phyloP scores from a whole-genome alignment of 2,113 vertebrate species.

The Lutjanus erythropterus region DNA sequence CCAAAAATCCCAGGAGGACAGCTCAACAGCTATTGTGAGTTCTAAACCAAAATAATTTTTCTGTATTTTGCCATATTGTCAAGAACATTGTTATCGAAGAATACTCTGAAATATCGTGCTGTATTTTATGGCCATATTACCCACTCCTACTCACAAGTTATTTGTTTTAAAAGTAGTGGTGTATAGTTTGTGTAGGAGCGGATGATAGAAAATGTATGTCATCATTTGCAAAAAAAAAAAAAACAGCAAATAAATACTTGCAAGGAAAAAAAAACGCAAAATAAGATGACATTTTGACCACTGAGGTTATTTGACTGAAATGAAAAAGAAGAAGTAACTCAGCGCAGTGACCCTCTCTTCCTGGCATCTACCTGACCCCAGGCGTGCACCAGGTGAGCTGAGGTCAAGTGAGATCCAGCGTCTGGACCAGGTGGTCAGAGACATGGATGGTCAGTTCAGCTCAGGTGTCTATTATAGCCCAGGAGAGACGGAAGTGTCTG shows the following conservation, averaged over 20 bases:
- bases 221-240: neutral
- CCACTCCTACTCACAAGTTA: too few species aligned
- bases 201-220: neutral
- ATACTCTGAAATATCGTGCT: too few species aligned
- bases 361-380: slow-evolving; percentile 51
- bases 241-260: too few species aligned
- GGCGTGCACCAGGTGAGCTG: slow-evolving; percentile 47
- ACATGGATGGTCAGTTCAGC: slow-evolving; percentile 82
- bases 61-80: too few species aligned
- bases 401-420: slow-evolving; percentile 75
- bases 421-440: slow-evolving; percentile 80
- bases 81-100: too few species aligned
- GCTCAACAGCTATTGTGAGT: too few species aligned
- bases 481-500: slow-evolving; percentile 67
- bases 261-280: neutral
- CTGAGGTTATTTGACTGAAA: neutral
- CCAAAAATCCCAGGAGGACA: too few species aligned
- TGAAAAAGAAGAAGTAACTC: neutral
- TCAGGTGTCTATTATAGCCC: slow-evolving; percentile 72
- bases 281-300: neutral
- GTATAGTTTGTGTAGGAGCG: neutral
- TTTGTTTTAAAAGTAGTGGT: neutral
- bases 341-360: neutral
- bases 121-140: too few species aligned
- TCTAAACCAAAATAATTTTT: too few species aligned